phyloP scores from a whole-genome alignment of 2,888 invertebrate genomes.

The Chrysolina haemoptera region DNA sequence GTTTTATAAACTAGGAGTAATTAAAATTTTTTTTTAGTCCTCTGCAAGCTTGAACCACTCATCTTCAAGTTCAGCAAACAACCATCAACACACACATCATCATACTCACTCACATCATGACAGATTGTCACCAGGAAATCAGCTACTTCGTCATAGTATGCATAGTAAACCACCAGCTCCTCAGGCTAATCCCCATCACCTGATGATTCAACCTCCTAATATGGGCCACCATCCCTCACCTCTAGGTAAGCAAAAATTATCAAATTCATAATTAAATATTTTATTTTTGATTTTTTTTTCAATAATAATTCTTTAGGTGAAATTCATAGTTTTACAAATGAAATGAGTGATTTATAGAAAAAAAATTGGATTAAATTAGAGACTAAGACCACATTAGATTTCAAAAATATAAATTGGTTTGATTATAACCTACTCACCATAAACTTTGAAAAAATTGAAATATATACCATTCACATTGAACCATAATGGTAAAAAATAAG shows the following conservation, averaged over 20 bases:
- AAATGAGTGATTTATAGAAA: too few species aligned
- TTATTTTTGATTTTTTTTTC: background rate
- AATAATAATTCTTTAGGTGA: too few species aligned
- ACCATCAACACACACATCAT: conserved; percentile 78
- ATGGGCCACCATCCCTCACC: conserved; percentile 74
- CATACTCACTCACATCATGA: conserved; percentile 78
- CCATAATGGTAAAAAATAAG: too few species aligned
- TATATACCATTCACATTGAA: too few species aligned
- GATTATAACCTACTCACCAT: too few species aligned
- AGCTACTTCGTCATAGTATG: conserved; percentile 71
- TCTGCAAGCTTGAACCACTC: conserved; percentile 71
- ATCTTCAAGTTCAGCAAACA: conserved; percentile 62
- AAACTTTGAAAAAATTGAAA: too few species aligned
- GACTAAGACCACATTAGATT: too few species aligned
- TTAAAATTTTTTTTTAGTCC: conserved; percentile 41
- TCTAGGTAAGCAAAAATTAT: conserved; percentile 64
- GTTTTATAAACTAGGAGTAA: background rate
- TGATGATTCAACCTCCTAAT: conserved; percentile 78
- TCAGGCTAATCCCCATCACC: conserved; percentile 71
- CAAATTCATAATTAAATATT: background rate
- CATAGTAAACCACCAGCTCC: conserved; percentile 63
- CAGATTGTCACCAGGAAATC: conserved; percentile 73
- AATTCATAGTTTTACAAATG: too few species aligned
- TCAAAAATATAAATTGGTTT: too few species aligned
- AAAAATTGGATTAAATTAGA: too few species aligned